Evolutionary conservation across 92 coral and sea anemone genomes (phyloP).

Genomic region (Chrysogorgia sp.): DNA sequence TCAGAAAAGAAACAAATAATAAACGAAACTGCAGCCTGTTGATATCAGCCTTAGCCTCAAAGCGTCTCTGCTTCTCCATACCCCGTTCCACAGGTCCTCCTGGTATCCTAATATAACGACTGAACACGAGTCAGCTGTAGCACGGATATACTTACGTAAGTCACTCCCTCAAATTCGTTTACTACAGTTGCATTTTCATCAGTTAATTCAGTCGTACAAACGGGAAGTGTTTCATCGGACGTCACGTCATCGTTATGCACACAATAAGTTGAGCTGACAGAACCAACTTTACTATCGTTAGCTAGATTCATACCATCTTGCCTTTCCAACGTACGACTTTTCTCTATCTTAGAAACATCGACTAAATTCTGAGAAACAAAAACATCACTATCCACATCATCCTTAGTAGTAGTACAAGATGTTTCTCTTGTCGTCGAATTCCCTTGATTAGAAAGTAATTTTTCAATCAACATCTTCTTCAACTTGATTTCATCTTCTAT

Average conservation of each 20-base stretch:
- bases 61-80: too few species aligned
- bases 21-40: too few species aligned
- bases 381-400: not conserved
- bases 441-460: conserved; percentile 16
- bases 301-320: not conserved
- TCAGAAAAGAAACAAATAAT: too few species aligned
- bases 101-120: too few species aligned
- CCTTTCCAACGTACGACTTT: not conserved
- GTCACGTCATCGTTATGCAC: not conserved
- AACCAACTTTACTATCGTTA: not conserved
- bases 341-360: not conserved
- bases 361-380: not conserved
- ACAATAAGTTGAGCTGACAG: too few species aligned
- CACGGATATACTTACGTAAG: conserved; percentile 38
- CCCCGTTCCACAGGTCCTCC: too few species aligned
- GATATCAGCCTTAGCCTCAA: too few species aligned
- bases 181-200: not conserved
- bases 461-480: conserved; percentile 38
- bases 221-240: not conserved
- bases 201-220: not conserved
- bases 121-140: too few species aligned
- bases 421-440: not conserved
- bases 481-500: conserved; percentile 33
- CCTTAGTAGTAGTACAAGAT: not conserved
- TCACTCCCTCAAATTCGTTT: conserved; percentile 39